Conservation (phyloP, 2,113 vertebrate species). For the Entosphenus tridentatus region DNA sequence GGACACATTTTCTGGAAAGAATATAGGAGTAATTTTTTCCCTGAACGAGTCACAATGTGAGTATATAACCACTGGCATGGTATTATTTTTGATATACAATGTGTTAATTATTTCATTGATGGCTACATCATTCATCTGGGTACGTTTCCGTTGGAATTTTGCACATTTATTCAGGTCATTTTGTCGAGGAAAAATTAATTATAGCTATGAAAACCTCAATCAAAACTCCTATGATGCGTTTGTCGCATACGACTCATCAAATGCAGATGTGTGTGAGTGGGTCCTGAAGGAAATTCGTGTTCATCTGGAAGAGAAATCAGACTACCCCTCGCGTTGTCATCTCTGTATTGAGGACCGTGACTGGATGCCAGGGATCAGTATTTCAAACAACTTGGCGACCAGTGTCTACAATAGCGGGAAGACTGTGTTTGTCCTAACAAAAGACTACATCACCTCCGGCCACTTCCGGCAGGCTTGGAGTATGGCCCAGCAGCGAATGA, state of each 20-base stretch:
- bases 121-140: constrained; percentile 24
- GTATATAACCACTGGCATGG: constrained; percentile 31
- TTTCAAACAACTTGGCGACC: constrained; percentile 67
- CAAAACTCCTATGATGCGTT: constrained; percentile 52
- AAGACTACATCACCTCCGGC: constrained; percentile 38
- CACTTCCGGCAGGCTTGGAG: constrained; percentile 64
- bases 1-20: constrained; percentile 36
- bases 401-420: constrained; percentile 79
- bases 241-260: constrained; percentile 52
- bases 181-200: constrained; percentile 43
- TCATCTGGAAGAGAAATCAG: constrained; percentile 32
- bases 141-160: constrained; percentile 65
- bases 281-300: constrained; percentile 46
- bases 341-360: constrained; percentile 74
- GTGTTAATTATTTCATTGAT: constrained; percentile 30
- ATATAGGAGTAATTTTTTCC: constrained; percentile 27
- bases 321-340: constrained; percentile 21
- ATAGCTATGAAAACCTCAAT: constrained; percentile 18
- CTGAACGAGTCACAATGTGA: constrained; percentile 55
- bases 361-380: constrained; percentile 61
- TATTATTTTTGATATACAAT: constrained; percentile 31
- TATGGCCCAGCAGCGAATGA: constrained; percentile 65
- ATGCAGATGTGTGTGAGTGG: constrained; percentile 54
- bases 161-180: constrained; percentile 80
- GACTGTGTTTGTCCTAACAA: constrained; percentile 65